Base-by-base conservation (phyloP, 1,140 invertebrate genomes). In the Papilio polyxenes region DNA sequence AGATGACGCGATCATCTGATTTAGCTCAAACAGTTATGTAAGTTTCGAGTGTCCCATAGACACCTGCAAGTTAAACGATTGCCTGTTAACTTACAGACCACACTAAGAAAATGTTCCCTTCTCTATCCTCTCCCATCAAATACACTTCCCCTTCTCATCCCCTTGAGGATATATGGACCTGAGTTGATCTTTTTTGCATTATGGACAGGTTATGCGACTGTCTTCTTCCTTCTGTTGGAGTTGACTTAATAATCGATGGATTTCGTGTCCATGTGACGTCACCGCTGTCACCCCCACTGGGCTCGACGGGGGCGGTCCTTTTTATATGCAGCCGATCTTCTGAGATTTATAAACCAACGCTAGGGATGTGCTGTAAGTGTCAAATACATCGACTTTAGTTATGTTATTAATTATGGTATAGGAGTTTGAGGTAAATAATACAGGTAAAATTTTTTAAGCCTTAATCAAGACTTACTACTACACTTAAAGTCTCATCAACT, bases 231-330 rank as follows among this genome's bases (percentile, higher is more conserved):
- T 11, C 20, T n/a, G 59, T 10, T 6, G 20, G 77, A 84, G 82
- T 87, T 79, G 86, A 85, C 84, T 85, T 85, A 86, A 84, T 81
- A 83, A 85, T 82, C 82, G 72, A 81, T 72, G 37, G 84, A 6
- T 77, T 49, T 80, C 44, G 79, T 81, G 53, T 82, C 75, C 80
- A 83, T 85, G 82, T 85, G 81, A 75, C 83, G 83, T 82, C 84
- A 87, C 40, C 77, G 53, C 49, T 56, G 78, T 80, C 78, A 80
- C 78, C 86, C 87, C 86, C 83, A 85, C 84, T 75, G 86, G 44
- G 83, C 51, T 74, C 82, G 82, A 83, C 81, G 81, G 83, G 87
- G 88, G 88, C 78, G 88, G 88, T 89, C 87, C 75, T 89, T 88
- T 86, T 88, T 85, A 83, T 83, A 49, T 72, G 83, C 85, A 83